Evolutionary conservation across 2,888 invertebrate genomes (phyloP).

Genomic region (Ormyrus pomaceus): DNA sequence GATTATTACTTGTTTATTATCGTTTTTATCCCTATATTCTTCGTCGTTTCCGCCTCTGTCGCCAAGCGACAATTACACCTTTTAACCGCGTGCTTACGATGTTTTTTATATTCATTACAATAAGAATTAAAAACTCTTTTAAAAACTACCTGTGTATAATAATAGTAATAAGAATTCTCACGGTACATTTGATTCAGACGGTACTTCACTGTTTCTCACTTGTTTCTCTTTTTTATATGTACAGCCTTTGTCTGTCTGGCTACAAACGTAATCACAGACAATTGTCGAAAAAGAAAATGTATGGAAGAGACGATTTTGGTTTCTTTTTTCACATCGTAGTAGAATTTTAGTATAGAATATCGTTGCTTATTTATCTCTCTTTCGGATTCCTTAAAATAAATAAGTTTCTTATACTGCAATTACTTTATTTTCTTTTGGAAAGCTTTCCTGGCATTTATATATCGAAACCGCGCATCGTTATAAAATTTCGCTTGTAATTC

Average conservation of each 20-base stretch:
- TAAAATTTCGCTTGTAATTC: neutral
- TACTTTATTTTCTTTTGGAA: slow-evolving; percentile 44
- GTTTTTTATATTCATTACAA: slow-evolving; percentile 58
- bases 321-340: slow-evolving; percentile 53
- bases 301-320: slow-evolving; percentile 68
- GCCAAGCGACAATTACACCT: slow-evolving; percentile 57
- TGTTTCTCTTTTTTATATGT: slow-evolving; percentile 58
- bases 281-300: slow-evolving; percentile 60
- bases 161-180: slow-evolving; percentile 41
- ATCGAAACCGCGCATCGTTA: neutral
- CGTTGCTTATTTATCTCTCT: slow-evolving; percentile 45
- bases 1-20: slow-evolving; percentile 64
- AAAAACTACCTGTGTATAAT: slow-evolving; percentile 56
- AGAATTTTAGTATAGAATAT: slow-evolving; percentile 51
- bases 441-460: neutral
- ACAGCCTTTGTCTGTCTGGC: slow-evolving; percentile 50
- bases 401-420: slow-evolving; percentile 46
- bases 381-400: slow-evolving; percentile 68
- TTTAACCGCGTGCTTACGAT: slow-evolving; percentile 55
- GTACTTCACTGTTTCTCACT: slow-evolving; percentile 54
- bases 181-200: slow-evolving; percentile 52
- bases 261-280: slow-evolving; percentile 58
- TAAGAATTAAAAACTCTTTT: slow-evolving; percentile 59
- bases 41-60: slow-evolving; percentile 46
- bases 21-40: slow-evolving; percentile 62